A percentile compares a stretch with the other conserved stretches of the same genome.
phyloP scores from a whole-genome alignment of 2,113 vertebrate genomes.

The Prionailurus viverrinus region DNA sequence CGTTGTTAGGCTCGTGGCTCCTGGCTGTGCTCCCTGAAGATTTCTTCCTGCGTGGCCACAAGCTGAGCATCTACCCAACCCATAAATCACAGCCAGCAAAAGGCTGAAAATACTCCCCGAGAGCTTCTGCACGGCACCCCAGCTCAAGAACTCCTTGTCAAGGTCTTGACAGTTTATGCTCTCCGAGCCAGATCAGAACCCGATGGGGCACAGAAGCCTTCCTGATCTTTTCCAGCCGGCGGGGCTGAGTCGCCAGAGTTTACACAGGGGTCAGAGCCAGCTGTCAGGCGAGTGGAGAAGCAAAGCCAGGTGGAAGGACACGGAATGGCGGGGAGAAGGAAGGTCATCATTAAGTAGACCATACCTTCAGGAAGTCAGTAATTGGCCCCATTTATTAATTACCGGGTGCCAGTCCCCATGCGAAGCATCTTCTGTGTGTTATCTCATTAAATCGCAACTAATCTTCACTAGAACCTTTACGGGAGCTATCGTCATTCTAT shows the following conservation, averaged over 20 bases:
- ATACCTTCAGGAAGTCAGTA: background rate
- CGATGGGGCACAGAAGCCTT: fast-evolving
- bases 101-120: background rate
- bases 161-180: background rate
- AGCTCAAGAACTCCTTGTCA: background rate
- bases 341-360: background rate
- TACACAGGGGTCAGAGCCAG: no score
- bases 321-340: background rate
- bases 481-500: background rate
- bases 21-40: background rate
- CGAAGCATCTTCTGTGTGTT: background rate
- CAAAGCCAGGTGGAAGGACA: background rate
- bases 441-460: background rate
- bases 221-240: background rate
- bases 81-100: background rate
- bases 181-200: background rate
- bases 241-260: background rate
- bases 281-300: background rate
- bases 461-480: background rate
- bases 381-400: background rate
- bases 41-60: background rate
- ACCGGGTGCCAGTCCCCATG: background rate
- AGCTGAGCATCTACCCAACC: background rate
- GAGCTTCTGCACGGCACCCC: background rate
- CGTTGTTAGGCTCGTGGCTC: background rate